Evolutionary conservation across 2,113 vertebrate species (phyloP).

Genomic region (Carassius carassius): DNA sequence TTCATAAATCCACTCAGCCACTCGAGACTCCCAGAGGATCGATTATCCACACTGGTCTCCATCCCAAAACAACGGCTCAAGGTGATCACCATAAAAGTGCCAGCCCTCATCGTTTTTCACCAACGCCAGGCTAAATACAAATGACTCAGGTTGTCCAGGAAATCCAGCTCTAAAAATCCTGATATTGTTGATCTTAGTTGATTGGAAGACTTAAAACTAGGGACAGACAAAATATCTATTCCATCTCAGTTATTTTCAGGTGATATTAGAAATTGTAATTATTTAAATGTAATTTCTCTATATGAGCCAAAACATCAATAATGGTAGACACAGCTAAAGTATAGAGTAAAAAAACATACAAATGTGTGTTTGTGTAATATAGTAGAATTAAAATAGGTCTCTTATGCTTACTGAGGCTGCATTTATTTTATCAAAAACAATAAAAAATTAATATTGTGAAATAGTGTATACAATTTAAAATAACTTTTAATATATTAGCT

Average conservation of each 20-base stretch:
- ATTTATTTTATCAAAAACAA: too few species aligned
- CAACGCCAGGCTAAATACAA: slow-evolving; percentile 48
- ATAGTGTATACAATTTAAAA: background rate
- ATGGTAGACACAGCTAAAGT: too few species aligned
- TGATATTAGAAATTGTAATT: background rate
- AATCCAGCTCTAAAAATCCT: background rate
- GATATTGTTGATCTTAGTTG: background rate
- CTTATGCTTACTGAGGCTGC: too few species aligned
- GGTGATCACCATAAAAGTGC: slow-evolving; percentile 80
- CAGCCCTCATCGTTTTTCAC: slow-evolving; percentile 60
- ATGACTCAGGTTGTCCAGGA: slow-evolving; percentile 43
- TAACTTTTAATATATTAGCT: background rate
- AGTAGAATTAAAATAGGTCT: too few species aligned
- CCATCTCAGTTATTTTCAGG: background rate
- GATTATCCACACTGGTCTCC: slow-evolving; percentile 84
- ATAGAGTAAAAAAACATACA: too few species aligned
- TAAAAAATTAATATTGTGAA: too few species aligned
- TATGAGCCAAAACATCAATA: too few species aligned
- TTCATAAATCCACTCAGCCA: slow-evolving; percentile 83
- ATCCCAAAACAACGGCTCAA: slow-evolving; percentile 81
- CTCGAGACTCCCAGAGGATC: slow-evolving; percentile 75
- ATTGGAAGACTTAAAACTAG: background rate
- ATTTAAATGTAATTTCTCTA: background rate
- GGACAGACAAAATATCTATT: background rate
- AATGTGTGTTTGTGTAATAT: too few species aligned